These are phyloP conservation scores for Brachionus asplanchnoidis DNA, from an alignment of 1,140 invertebrate genomes.

Conservation along the genomic window DNA sequence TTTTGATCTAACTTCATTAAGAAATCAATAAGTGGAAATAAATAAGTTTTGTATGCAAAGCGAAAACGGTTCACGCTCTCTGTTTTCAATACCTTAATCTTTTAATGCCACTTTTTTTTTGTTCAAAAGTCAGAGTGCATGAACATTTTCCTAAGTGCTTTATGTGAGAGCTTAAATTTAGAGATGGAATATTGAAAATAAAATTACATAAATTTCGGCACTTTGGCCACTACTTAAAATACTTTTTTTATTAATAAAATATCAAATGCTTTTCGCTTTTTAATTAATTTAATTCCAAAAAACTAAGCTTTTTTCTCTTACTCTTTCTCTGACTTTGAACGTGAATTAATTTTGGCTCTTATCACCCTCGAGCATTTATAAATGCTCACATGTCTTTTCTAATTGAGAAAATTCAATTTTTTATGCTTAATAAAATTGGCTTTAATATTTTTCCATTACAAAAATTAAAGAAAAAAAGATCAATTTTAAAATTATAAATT, in stretches of 20 bases:
- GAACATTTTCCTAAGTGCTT: neutral
- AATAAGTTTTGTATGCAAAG: neutral
- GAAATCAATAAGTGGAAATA: slow-evolving; percentile 36
- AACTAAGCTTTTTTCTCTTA: neutral
- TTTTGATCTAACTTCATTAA: neutral
- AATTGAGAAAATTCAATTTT: neutral
- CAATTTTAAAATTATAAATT: too few relatives aligned
- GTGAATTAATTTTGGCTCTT: neutral
- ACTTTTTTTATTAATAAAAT: neutral
- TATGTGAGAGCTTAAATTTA: neutral
- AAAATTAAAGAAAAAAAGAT: too few relatives aligned
- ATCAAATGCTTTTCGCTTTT: neutral
- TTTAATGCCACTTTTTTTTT: neutral
- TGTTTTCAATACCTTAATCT: slow-evolving; percentile 9
- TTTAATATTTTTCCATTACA: too few relatives aligned
- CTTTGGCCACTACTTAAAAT: neutral
- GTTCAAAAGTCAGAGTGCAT: slow-evolving; percentile 35
- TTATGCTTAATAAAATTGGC: neutral
- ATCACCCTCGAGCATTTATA: neutral
- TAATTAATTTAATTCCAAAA: neutral
- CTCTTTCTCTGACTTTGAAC: neutral
- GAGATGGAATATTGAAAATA: neutral
- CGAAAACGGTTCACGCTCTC: neutral
- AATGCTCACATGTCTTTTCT: neutral
- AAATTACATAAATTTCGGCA: slow-evolving; percentile 25